Evolutionary conservation across 2,113 vertebrate species (phyloP).

Genomic region (Labrus mixtus): DNA sequence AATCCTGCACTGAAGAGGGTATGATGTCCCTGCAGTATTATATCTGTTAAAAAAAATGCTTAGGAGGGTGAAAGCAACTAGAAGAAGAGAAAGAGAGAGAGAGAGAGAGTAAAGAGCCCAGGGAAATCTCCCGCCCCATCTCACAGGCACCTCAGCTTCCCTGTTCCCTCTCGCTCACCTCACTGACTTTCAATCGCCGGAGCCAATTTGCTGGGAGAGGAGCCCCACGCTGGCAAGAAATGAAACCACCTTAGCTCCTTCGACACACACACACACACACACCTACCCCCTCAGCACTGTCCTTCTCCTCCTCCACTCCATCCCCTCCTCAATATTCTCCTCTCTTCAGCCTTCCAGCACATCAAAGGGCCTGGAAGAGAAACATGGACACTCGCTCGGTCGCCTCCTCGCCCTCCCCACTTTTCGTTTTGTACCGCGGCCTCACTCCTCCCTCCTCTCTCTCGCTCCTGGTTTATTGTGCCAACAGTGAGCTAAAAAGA

Average conservation of each 20-base stretch:
- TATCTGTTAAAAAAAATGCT: slow-evolving; percentile 32
- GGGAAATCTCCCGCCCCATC: slow-evolving; percentile 62
- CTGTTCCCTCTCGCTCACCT: slow-evolving; percentile 63
- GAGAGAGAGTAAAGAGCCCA: slow-evolving; percentile 31
- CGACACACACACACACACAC: slow-evolving; percentile 23
- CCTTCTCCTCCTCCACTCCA: slow-evolving; percentile 34
- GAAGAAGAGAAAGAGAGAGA: background rate
- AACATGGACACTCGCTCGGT: slow-evolving; percentile 23
- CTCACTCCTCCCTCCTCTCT: background rate
- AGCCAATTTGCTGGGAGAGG: slow-evolving; percentile 72
- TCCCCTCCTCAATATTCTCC: slow-evolving; percentile 25
- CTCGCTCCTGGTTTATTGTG: slow-evolving; percentile 9
- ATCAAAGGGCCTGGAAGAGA: slow-evolving; percentile 68
- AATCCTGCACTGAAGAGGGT: slow-evolving; percentile 24
- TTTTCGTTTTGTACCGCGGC: slow-evolving; percentile 30
- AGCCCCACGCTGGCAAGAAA: slow-evolving; percentile 63
- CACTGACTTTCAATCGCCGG: slow-evolving; percentile 70
- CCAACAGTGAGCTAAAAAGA: background rate
- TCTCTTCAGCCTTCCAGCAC: slow-evolving; percentile 32
- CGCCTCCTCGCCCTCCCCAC: slow-evolving; percentile 26
- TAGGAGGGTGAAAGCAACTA: slow-evolving; percentile 17
- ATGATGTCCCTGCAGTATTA: slow-evolving; percentile 38
- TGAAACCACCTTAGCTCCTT: slow-evolving; percentile 65
- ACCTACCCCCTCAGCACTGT: slow-evolving; percentile 45
- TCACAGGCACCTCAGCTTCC: slow-evolving; percentile 37